Evolutionary conservation across 2,888 invertebrate species (phyloP).

Genomic region (Trichogramma evanescens): DNA sequence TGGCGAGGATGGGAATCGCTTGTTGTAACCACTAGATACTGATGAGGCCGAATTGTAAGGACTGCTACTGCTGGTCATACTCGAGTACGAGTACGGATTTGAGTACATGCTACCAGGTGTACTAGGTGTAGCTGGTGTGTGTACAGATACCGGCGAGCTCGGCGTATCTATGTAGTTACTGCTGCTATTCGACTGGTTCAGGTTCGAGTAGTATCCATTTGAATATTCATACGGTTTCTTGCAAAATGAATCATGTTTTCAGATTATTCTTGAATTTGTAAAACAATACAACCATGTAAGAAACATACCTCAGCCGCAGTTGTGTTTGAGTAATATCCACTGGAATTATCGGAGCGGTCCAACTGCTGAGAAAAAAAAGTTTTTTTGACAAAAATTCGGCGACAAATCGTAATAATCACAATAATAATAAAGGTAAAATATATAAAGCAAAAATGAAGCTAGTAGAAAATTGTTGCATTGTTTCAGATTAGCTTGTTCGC

Average conservation of each 20-base stretch:
- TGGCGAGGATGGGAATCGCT: constrained; percentile 29
- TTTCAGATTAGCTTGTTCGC: constrained; percentile 15
- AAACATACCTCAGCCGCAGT: neutral
- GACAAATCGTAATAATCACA: neutral
- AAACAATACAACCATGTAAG: neutral
- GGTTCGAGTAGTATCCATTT: constrained; percentile 14
- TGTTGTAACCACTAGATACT: constrained; percentile 24
- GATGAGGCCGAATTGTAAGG: constrained; percentile 30
- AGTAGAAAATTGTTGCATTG: constrained; percentile 13
- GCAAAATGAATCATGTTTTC: constrained; percentile 13
- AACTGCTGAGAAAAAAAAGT: constrained; percentile 5
- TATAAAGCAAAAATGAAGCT: neutral
- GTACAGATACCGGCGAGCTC: constrained; percentile 36
- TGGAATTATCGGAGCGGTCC: neutral
- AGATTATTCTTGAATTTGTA: neutral
- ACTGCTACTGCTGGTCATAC: constrained; percentile 30
- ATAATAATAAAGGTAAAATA: neutral
- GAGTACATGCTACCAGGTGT: constrained; percentile 39
- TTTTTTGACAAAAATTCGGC: neutral
- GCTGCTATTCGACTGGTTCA: neutral
- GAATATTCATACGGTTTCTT: constrained; percentile 12
- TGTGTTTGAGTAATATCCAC: constrained; percentile 5
- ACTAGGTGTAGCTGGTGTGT: constrained; percentile 38
- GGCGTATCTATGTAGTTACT: constrained; percentile 30
- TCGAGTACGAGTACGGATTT: constrained; percentile 33